Evolutionary conservation across 1,140 invertebrate species (phyloP), one percentile per base, ranked within the genome.

Genomic region (Papilio helenus): DNA sequence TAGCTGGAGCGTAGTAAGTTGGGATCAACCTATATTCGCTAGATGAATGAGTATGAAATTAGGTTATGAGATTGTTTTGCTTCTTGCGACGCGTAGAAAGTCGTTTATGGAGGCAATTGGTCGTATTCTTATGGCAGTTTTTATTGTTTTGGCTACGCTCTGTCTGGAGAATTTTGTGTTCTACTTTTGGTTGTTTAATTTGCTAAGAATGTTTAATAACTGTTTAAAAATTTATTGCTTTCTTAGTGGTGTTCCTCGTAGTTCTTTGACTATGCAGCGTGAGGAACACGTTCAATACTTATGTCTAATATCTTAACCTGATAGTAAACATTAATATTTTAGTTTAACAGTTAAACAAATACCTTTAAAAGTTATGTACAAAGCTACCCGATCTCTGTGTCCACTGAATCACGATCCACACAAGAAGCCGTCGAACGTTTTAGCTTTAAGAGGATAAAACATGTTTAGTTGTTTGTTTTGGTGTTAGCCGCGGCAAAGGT

Each of bases 401-500:
- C 72, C 34, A 76, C 80, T 76, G 58, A 74, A 76, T 72, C 78
- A 58, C 51, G 73, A 80, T 76, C 68, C 46, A 61, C 12, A 79
- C 78, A 80, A 78, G 81, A 83, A 83, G 82, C 80, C 76, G 83
- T 80, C 84, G 82, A 86, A 87, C 86, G 85, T 89, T 89, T 88
- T 88, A 89, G 81, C 83, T 80, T 65, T 86, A 80, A 85, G 85
- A 85, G 85, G 83, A 83, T 82, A 79, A 85, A 81, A 79, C 71
- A 79, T 90, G 86, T 90, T 85, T 84, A 86, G 85, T 83, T 92
- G 89, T 93, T 93, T 93, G 90, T 87, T 85, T 80, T 91, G 86
- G 87, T 92, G 90, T 93, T 92, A 91, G 87, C 86, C 85, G 79
- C 73, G 76, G 82, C 79, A 92, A 91, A 90, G 91, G 71, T 58